These are phyloP conservation scores for Strigamia transsilvanica DNA, from an alignment of 2,888 invertebrate species.

Conservation along the genomic window DNA sequence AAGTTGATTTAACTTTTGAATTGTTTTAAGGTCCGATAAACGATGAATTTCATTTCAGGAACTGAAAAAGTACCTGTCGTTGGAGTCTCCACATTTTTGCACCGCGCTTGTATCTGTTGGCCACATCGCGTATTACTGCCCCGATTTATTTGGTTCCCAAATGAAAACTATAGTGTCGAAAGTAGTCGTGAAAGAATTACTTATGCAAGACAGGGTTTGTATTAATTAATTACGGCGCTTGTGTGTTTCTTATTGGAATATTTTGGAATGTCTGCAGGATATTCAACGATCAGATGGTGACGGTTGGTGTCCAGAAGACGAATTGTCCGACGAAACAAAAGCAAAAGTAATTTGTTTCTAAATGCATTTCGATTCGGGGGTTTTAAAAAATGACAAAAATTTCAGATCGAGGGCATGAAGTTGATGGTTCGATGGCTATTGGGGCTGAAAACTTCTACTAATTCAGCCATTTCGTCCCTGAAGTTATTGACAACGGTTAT, in stretches of 20 bases:
- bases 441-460: slow-evolving; percentile 85
- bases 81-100: slow-evolving; percentile 73
- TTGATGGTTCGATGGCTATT: slow-evolving; percentile 96
- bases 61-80: slow-evolving; percentile 48
- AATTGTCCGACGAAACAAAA: slow-evolving; percentile 85
- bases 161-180: slow-evolving; percentile 94
- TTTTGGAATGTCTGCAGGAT: slow-evolving; percentile 67
- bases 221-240: slow-evolving; percentile 12
- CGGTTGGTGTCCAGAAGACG: slow-evolving; percentile 86
- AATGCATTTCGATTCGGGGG: slow-evolving; percentile 43
- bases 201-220: slow-evolving; percentile 72
- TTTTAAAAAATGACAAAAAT: slow-evolving; percentile 53
- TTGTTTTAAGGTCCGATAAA: neutral
- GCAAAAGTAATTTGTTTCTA: slow-evolving; percentile 70
- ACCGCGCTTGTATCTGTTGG: slow-evolving; percentile 94
- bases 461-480: slow-evolving; percentile 92
- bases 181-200: slow-evolving; percentile 92
- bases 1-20: slow-evolving; percentile 54
- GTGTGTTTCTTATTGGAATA: neutral
- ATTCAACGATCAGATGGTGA: slow-evolving; percentile 65
- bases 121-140: slow-evolving; percentile 91
- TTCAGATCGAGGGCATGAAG: slow-evolving; percentile 83
- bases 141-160: slow-evolving; percentile 85
- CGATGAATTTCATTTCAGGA: slow-evolving; percentile 61
- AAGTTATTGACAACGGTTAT: slow-evolving; percentile 94